Evolutionary conservation across 2,797 vertebrate genomes (phyloP), one percentile per base, ranked within the genome.

Genomic region (Hybognathus amarus): DNA sequence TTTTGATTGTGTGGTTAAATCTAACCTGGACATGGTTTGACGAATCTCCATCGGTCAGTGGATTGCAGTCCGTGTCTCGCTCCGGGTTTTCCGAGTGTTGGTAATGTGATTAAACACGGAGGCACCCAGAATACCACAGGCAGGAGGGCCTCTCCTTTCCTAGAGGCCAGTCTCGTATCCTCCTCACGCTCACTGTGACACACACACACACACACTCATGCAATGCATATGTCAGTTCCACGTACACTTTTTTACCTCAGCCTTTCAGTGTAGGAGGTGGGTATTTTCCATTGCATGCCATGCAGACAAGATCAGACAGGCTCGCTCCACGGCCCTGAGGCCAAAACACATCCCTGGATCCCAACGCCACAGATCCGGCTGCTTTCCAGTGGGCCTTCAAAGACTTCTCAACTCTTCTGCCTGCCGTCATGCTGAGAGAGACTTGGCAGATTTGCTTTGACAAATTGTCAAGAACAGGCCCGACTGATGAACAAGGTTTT

Each of bases 41-140:
- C 18, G 15, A 42, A 13, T 33, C 40, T 2, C 9, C 40, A 64
- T 87, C 85, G 1, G 88, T 89, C 88, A 67, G 50, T 22, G 20
- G 0, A 4, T 1, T 47, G 11, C 66, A 1, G 0, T 1, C 0
- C 0, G 0, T 85, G 74, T 88, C 42, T 0, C 0, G 6, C 89
- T 83, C 85, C 91, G 1, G 56, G 76, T 87, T 93, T 88, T 93
- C 59, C 3, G 2, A 63, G 24, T 61, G 24, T 20, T 90, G 82
- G 63, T 67, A 91, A 93, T 94, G 92, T 93, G 92, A 94, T 94
- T 94, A 94, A 92, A 92, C 91, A 90, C 90, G 84, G 90, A 92
- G 90, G 90, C 93, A 92, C 90, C 67, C 92, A 88, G 92, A 92
- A 92, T 90, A 91, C 91, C 90, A 91, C 91, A 90, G 91, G 85